A percentile compares a stretch with the other conserved stretches of the same genome.
Evolutionary conservation across 2,797 vertebrate species (phyloP).

Genomic region (Chaetophractus vellerosus): DNA sequence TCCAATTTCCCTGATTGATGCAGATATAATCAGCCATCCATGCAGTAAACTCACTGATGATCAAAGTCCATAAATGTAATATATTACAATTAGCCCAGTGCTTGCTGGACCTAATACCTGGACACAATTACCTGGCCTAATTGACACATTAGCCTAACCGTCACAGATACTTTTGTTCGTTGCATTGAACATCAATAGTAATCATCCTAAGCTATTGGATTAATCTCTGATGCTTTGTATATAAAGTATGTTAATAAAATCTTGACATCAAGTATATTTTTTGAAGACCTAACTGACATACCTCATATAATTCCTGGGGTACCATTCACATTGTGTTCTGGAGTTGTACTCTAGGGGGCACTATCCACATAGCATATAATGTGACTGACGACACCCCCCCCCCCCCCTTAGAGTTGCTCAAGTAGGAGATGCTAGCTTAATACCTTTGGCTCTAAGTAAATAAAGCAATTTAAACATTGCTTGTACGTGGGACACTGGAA

Average conservation of each 20-base stretch:
- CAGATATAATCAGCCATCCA: too few species aligned
- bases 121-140: too few species aligned
- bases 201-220: conserved; percentile 1
- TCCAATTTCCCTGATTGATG: too few species aligned
- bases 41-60: too few species aligned
- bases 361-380: conserved; percentile 14
- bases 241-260: conserved; percentile 21
- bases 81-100: too few species aligned
- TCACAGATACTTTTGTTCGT: not conserved
- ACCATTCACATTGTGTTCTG: not conserved
- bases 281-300: too few species aligned
- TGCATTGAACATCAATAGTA: conserved; percentile 12
- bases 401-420: not conserved
- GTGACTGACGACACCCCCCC: not conserved
- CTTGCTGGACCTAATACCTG: too few species aligned
- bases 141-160: too few species aligned
- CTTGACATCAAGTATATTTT: too few species aligned
- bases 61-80: too few species aligned
- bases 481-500: not conserved
- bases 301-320: not conserved
- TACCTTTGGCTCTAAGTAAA: conserved; percentile 37
- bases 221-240: not conserved
- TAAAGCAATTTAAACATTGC: conserved; percentile 27
- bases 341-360: not conserved
- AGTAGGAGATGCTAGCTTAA: conserved; percentile 26